Conservation (phyloP, 2,888 invertebrate species). For the Actias luna region DNA sequence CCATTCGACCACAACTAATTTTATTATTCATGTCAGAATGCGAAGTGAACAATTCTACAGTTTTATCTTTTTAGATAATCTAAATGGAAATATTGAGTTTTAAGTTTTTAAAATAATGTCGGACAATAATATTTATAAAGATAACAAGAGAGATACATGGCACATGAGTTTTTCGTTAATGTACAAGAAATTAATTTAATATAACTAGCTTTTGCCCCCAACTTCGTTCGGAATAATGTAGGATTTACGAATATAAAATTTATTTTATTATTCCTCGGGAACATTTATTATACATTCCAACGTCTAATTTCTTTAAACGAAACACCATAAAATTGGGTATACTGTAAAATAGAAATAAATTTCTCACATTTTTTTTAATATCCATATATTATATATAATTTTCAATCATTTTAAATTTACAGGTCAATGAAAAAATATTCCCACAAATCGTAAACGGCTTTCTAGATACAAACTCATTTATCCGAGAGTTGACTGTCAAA, state of each 20-base stretch:
- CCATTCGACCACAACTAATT: too few species aligned
- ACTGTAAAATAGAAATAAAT: not conserved
- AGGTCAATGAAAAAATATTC: slow-evolving; percentile 97
- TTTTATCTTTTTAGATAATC: not conserved
- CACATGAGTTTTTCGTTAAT: not conserved
- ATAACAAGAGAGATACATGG: not conserved
- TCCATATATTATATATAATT: not conserved
- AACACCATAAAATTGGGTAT: too few species aligned
- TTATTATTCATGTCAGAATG: not conserved
- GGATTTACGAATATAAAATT: too few species aligned
- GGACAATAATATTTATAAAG: not conserved
- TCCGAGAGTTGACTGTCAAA: slow-evolving; percentile 98
- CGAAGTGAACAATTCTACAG: not conserved
- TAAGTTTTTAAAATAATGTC: not conserved
- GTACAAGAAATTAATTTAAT: not conserved
- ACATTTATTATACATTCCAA: too few species aligned
- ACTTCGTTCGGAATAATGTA: too few species aligned
- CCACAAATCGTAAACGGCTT: slow-evolving; percentile 97
- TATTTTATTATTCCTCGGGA: too few species aligned
- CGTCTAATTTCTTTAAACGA: too few species aligned
- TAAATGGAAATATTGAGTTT: not conserved
- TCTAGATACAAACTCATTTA: slow-evolving; percentile 97
- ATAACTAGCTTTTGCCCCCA: too few species aligned
- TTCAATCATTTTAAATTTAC: slow-evolving; percentile 40
- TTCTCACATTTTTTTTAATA: not conserved